A percentile compares a stretch with the other conserved stretches of the same genome.
phyloP scores from a whole-genome alignment of 2,113 vertebrate genomes.

The Cyanoderma ruficeps region DNA sequence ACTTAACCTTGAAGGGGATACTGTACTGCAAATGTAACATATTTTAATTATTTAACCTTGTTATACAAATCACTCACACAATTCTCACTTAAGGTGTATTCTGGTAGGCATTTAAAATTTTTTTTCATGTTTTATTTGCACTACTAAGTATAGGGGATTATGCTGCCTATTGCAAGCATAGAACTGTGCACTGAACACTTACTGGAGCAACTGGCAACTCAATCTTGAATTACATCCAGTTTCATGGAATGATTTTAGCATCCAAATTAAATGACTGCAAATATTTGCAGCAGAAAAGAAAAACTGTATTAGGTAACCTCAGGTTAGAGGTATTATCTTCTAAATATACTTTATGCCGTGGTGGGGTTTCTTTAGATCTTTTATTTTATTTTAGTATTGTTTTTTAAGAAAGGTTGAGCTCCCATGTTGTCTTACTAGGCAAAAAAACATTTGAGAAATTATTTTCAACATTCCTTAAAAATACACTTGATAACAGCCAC shows the following conservation, averaged over 20 bases:
- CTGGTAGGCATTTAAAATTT: neutral
- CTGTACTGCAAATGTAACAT: slow-evolving; percentile 40
- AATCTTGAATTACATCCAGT: neutral
- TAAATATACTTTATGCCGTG: neutral
- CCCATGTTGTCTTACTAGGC: neutral
- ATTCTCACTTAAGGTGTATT: neutral
- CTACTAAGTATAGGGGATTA: neutral
- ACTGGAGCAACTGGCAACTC: slow-evolving; percentile 4
- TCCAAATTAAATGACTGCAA: neutral
- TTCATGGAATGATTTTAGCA: neutral
- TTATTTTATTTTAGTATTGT: neutral
- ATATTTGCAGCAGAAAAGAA: neutral
- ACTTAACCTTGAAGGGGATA: slow-evolving; percentile 41
- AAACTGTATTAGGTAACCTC: neutral
- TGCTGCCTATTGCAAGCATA: neutral
- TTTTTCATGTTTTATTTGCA: neutral
- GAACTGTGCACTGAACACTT: neutral
- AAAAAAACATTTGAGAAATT: neutral
- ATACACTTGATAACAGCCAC: neutral
- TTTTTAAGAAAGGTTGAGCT: neutral
- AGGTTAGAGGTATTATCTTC: neutral
- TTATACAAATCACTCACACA: neutral
- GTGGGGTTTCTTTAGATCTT: neutral
- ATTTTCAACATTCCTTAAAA: neutral
- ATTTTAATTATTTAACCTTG: slow-evolving; percentile 21